These are phyloP conservation scores for Gila robusta DNA, from an alignment of 2,797 vertebrate species.

Conservation along the genomic window DNA sequence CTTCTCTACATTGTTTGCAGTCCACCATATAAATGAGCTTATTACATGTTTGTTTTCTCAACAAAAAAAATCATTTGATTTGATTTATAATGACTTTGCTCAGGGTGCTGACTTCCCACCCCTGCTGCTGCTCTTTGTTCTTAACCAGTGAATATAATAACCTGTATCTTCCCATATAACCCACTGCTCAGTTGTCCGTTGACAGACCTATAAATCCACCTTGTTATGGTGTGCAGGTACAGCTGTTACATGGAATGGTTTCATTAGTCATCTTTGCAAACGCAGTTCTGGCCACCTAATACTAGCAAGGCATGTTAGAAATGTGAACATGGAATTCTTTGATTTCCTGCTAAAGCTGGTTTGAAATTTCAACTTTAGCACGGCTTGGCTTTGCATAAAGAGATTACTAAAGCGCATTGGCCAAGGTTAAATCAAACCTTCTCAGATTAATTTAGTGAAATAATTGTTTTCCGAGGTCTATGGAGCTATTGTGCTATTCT, in stretches of 20 bases:
- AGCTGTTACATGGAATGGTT: background rate
- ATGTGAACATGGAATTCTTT: slow-evolving; percentile 70
- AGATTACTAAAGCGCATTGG: slow-evolving; percentile 19
- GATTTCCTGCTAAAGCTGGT: slow-evolving; percentile 65
- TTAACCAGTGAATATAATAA: slow-evolving; percentile 18
- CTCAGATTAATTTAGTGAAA: background rate
- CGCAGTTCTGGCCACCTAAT: slow-evolving; percentile 25
- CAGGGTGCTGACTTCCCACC: slow-evolving; percentile 67
- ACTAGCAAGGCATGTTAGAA: slow-evolving; percentile 67
- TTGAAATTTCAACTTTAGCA: slow-evolving; percentile 24
- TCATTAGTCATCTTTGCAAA: background rate
- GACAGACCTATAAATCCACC: background rate
- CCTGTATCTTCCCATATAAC: background rate
- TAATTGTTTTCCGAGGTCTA: background rate
- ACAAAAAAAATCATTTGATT: slow-evolving; percentile 58
- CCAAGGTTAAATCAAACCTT: slow-evolving; percentile 2
- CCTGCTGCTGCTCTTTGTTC: slow-evolving; percentile 38
- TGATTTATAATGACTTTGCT: slow-evolving; percentile 54
- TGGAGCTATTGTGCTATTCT: background rate
- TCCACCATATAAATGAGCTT: background rate
- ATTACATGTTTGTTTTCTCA: background rate
- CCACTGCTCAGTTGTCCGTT: background rate
- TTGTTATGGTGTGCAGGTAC: background rate
- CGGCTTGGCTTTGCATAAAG: slow-evolving; percentile 1
- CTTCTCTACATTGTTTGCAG: background rate